Evolutionary conservation across 1,140 invertebrate genomes (phyloP).

Genomic region (Pseudobourletiella spinata): DNA sequence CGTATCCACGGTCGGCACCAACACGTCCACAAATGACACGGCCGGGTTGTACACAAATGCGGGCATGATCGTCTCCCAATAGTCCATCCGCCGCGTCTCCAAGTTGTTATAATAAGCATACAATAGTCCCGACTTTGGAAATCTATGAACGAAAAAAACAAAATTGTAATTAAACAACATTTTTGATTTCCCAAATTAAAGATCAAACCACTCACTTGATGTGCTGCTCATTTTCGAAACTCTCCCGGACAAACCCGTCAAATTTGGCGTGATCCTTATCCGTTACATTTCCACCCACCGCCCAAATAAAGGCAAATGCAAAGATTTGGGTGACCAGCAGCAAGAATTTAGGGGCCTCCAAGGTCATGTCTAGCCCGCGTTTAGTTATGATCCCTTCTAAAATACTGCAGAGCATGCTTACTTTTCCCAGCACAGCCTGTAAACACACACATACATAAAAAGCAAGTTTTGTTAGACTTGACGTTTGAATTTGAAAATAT

Average conservation of each 20-base stretch:
- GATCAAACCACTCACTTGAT: conserved; percentile 43
- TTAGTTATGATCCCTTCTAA: conserved; percentile 57
- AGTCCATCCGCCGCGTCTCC: conserved; percentile 53
- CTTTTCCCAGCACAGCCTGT: conserved; percentile 73
- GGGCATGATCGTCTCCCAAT: conserved; percentile 68
- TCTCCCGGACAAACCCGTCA: conserved; percentile 55
- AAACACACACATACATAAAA: too few species aligned
- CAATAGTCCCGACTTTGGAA: conserved; percentile 52
- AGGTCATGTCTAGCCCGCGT: conserved; percentile 45
- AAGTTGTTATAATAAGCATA: conserved; percentile 67
- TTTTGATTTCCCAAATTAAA: not conserved
- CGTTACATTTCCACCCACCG: conserved; percentile 66
- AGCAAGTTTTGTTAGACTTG: too few species aligned
- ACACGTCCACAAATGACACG: conserved; percentile 68
- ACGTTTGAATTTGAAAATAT: too few species aligned
- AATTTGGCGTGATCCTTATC: conserved; percentile 58
- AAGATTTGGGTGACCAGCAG: conserved; percentile 60
- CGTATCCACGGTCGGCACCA: conserved; percentile 87
- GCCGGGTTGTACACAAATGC: conserved; percentile 57
- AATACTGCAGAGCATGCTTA: conserved; percentile 59
- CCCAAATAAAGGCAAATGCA: conserved; percentile 68
- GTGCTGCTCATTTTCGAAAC: conserved; percentile 59
- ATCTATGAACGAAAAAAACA: conserved; percentile 36
- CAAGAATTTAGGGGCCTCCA: conserved; percentile 41
- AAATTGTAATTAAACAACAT: not conserved